Conservation (phyloP, 2,797 vertebrate genomes). For the Premnoplex brunnescens region DNA sequence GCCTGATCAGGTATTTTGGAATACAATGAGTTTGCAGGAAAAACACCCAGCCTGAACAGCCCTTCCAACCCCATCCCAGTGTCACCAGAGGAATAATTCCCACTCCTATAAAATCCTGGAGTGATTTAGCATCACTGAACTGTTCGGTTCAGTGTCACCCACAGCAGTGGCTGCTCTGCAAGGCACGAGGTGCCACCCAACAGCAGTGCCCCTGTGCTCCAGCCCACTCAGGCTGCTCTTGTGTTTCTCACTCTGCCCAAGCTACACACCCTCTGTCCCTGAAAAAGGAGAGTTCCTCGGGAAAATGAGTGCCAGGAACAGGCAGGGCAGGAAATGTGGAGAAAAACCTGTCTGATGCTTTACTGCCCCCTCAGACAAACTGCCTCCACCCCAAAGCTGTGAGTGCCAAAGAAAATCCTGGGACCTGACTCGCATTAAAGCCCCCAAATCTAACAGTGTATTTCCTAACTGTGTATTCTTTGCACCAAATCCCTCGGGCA, state of each 20-base stretch:
- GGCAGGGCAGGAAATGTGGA: neutral
- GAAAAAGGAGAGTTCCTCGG: neutral
- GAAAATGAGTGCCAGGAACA: neutral
- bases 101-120: neutral
- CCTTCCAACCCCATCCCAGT: neutral
- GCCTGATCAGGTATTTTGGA: neutral
- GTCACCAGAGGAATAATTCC: neutral
- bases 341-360: neutral
- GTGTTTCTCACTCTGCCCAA: neutral
- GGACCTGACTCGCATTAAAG: neutral
- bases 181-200: neutral
- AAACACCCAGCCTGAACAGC: neutral
- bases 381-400: neutral
- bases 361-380: neutral
- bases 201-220: neutral
- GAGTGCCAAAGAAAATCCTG: neutral
- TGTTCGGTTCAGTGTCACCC: neutral
- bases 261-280: neutral
- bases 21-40: neutral
- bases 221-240: neutral
- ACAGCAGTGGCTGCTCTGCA: neutral
- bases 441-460: fast-evolving
- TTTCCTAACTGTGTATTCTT: neutral
- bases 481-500: neutral
- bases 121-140: neutral